Evolutionary conservation across 2,888 invertebrate species (phyloP), one percentile per base, ranked within the genome.

Genomic region (Pyralis farinalis): DNA sequence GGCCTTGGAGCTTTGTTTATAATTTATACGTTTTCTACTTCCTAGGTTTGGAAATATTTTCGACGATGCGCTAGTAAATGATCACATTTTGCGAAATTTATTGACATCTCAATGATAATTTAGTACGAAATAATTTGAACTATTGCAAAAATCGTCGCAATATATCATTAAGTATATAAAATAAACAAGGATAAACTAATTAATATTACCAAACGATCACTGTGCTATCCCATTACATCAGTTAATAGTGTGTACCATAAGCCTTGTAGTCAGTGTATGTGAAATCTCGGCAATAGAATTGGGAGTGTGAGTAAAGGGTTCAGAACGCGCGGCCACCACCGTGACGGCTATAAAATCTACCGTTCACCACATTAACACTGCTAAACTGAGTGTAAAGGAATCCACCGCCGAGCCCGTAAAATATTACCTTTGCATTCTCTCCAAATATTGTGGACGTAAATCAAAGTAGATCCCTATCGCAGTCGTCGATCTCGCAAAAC

Each of bases 321-420:
- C 22, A 16, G 3, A 4, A 4, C 16, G 31, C 22, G 10, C 37
- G 21, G 2, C 16, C 31, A 2, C 16, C n/a, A 25, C 30, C 37
- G 22, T 37, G 37, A 37, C 37, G 37, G 11, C 37, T 21, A 31
- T 37, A 22, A 37, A 37, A 37, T 30, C n/a, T 29, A 12, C 30
- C 30, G 37, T 30, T 37, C 27, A 10, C 36, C 22, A 30, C 37
- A 37, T 37, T 31, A 37, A 21, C 37, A 37, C 37, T 37, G 37
- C 37, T 37, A 37, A 37, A 37, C 37, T 37, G 37, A 37, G 37
- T 37, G 37, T 37, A 37, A 37, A 37, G 32, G 25, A 7, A 25
- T 25, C 25, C 25, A 25, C 25, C 25, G 7, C 7, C 3, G 25
- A 7, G 3, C 25, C 25, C 25, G 7, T 25, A 25, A 25, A 25